These are phyloP conservation scores for Diarsia mendica DNA, from an alignment of 2,888 invertebrate genomes.

Conservation along the genomic window DNA sequence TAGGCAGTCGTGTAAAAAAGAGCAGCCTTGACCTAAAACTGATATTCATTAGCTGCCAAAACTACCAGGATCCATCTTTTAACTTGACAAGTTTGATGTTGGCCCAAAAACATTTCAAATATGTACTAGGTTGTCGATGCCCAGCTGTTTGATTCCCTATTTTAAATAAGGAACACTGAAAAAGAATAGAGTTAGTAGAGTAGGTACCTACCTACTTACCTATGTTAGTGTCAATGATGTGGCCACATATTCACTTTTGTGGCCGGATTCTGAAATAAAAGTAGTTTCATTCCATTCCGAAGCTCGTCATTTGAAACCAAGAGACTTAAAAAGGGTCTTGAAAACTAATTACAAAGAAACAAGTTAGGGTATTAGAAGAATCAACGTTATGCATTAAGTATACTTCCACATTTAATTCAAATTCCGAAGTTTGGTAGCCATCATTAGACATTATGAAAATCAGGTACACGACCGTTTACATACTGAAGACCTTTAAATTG, in stretches of 20 bases:
- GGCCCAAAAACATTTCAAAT: not conserved
- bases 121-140: not conserved
- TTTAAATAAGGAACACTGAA: conserved; percentile 8
- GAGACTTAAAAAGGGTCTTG: not conserved
- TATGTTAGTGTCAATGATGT: not conserved
- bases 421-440: too few relatives aligned
- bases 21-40: conserved; percentile 25
- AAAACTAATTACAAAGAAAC: not conserved
- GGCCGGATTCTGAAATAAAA: not conserved
- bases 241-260: not conserved
- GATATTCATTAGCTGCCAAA: conserved; percentile 33
- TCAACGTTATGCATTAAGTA: not conserved
- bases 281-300: not conserved
- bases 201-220: not conserved
- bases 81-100: conserved; percentile 23
- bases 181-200: not conserved
- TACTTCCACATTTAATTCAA: not conserved
- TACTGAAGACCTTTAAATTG: not conserved
- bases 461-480: too few relatives aligned
- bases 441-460: too few relatives aligned
- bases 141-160: conserved; percentile 7
- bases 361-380: not conserved
- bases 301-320: too few relatives aligned
- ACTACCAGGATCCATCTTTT: conserved; percentile 19
- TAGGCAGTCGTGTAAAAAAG: not conserved